Evolutionary conservation across 2,888 invertebrate species (phyloP).

Genomic region (Lomographa bimaculata): DNA sequence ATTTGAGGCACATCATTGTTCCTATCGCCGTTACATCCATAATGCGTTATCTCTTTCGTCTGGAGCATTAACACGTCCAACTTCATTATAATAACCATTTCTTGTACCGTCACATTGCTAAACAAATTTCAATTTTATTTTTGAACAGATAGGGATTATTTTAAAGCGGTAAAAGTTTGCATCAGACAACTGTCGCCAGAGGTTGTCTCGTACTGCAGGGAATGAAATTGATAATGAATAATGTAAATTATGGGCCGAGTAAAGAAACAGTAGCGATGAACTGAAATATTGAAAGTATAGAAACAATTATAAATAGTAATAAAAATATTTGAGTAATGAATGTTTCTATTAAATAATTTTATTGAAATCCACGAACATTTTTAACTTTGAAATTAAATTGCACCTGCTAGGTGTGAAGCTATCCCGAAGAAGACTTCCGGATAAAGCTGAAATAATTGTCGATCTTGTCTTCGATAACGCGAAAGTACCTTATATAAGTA

Average conservation of each 20-base stretch:
- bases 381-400: no score
- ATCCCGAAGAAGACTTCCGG: no score
- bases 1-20: slow-evolving; percentile 39
- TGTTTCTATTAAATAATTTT: no score
- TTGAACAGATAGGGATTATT: not conserved
- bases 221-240: slow-evolving; percentile 12
- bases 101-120: slow-evolving; percentile 14
- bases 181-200: slow-evolving; percentile 7
- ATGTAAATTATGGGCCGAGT: not conserved
- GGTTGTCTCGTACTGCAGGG: not conserved
- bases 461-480: no score
- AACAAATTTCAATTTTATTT: not conserved
- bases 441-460: no score
- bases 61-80: slow-evolving; percentile 71
- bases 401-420: no score
- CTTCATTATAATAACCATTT: slow-evolving; percentile 62
- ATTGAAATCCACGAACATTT: no score
- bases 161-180: not conserved
- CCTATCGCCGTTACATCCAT: slow-evolving; percentile 51
- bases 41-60: slow-evolving; percentile 65
- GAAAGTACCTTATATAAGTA: no score
- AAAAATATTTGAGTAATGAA: no score
- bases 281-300: no score
- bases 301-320: no score
- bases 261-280: not conserved